Percentiles rank a stretch among this genome's conserved stretches.
These are phyloP conservation scores for Ambastaia sidthimunki DNA, from an alignment of 2,797 vertebrate genomes.

Conservation along the genomic window DNA sequence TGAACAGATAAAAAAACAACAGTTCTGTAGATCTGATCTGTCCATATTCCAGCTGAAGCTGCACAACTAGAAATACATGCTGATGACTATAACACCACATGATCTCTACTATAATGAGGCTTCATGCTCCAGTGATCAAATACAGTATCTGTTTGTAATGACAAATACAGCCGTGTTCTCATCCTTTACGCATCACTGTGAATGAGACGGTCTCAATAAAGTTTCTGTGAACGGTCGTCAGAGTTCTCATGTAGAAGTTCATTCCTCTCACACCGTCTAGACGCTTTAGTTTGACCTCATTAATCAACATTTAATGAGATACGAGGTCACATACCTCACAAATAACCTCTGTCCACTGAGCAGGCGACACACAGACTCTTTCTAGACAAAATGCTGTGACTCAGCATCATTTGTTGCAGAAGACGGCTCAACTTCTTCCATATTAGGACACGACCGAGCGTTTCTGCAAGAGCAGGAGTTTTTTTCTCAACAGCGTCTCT, in stretches of 20 bases:
- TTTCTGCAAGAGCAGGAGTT: slow-evolving; percentile 39
- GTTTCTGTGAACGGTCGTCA: slow-evolving; percentile 18
- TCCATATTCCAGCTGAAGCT: not conserved
- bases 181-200: not conserved
- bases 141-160: slow-evolving; percentile 5
- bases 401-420: slow-evolving; percentile 57
- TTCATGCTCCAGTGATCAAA: not conserved
- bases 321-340: slow-evolving; percentile 32
- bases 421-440: slow-evolving; percentile 65
- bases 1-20: not conserved
- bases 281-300: slow-evolving; percentile 35
- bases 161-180: slow-evolving; percentile 7
- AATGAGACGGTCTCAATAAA: slow-evolving; percentile 19
- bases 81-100: not conserved
- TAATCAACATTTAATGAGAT: slow-evolving; percentile 45
- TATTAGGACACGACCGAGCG: slow-evolving; percentile 77
- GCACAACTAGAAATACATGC: not conserved
- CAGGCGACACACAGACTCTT: slow-evolving; percentile 57
- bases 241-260: slow-evolving; percentile 12
- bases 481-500: slow-evolving; percentile 37
- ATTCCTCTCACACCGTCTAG: slow-evolving; percentile 27
- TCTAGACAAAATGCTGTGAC: slow-evolving; percentile 56
- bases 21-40: not conserved
- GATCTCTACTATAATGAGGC: not conserved
- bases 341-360: slow-evolving; percentile 48